A percentile compares a stretch with the other conserved stretches of the same genome.
These are phyloP conservation scores for Coregonus ussuriensis DNA, from an alignment of 2,797 vertebrate genomes.

Conservation along the genomic window DNA sequence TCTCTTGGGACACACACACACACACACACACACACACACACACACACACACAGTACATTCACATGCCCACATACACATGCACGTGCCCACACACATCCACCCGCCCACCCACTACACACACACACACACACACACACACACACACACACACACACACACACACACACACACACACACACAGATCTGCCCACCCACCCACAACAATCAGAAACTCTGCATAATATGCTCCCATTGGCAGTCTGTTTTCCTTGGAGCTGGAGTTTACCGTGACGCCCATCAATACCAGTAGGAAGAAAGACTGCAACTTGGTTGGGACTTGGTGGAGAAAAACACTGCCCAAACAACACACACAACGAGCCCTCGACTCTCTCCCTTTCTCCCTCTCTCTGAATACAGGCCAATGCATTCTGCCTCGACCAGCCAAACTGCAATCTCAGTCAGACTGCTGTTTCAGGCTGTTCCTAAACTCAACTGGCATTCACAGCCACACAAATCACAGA, in stretches of 20 bases:
- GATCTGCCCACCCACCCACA: not conserved
- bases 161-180: no score
- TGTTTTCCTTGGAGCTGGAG: not conserved
- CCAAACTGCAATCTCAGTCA: not conserved
- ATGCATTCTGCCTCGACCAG: not conserved
- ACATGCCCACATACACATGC: not conserved
- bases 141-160: no score
- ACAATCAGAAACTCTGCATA: not conserved
- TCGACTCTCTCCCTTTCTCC: not conserved
- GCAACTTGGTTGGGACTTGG: not conserved
- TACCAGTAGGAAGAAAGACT: not conserved
- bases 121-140: no score
- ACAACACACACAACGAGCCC: not conserved
- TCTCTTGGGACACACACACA: no score
- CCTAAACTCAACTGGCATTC: not conserved
- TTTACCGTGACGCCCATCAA: not conserved
- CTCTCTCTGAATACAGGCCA: not conserved
- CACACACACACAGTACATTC: no score
- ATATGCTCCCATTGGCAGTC: not conserved
- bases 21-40: no score
- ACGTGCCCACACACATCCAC: no score
- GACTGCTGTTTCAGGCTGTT: not conserved
- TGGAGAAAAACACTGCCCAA: not conserved
- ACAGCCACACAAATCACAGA: constrained; percentile 1
- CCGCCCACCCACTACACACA: no score